Percentiles rank a stretch among this genome's conserved stretches.
Conservation (phyloP, 2,113 vertebrate genomes). For the Barbus barbus region DNA sequence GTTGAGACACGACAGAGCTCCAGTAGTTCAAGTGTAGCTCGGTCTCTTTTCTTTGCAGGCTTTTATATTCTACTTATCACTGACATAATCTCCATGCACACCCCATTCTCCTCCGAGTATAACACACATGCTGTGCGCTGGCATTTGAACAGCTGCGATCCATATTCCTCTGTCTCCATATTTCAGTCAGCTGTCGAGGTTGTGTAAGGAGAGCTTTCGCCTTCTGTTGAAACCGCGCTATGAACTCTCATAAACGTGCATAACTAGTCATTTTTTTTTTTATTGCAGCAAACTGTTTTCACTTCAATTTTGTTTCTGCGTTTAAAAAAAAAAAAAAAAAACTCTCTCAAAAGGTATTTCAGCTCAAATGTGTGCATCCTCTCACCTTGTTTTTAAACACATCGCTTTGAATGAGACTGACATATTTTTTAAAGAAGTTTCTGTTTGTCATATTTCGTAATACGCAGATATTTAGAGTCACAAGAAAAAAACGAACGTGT, state of each 20-base stretch:
- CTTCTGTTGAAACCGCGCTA: slow-evolving; percentile 17
- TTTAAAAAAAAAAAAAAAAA: background rate
- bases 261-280: background rate
- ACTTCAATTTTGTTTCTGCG: background rate
- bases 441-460: background rate
- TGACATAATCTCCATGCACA: slow-evolving; percentile 38
- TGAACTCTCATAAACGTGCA: slow-evolving; percentile 24
- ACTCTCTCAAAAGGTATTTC: background rate
- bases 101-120: slow-evolving; percentile 13
- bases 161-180: slow-evolving; percentile 45
- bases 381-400: background rate
- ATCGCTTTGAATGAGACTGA: background rate
- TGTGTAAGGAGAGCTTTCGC: slow-evolving; percentile 8
- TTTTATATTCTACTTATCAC: background rate
- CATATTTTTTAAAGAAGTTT: background rate
- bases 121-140: slow-evolving; percentile 44
- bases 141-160: slow-evolving; percentile 50
- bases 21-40: slow-evolving; percentile 8
- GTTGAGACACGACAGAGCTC: background rate
- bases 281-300: background rate
- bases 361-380: background rate
- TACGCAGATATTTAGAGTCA: too few relatives aligned
- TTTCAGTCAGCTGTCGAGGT: slow-evolving; percentile 30
- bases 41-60: background rate
- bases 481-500: too few relatives aligned